Conservation (phyloP, 2,888 invertebrate species). For the Ctena decussata region DNA sequence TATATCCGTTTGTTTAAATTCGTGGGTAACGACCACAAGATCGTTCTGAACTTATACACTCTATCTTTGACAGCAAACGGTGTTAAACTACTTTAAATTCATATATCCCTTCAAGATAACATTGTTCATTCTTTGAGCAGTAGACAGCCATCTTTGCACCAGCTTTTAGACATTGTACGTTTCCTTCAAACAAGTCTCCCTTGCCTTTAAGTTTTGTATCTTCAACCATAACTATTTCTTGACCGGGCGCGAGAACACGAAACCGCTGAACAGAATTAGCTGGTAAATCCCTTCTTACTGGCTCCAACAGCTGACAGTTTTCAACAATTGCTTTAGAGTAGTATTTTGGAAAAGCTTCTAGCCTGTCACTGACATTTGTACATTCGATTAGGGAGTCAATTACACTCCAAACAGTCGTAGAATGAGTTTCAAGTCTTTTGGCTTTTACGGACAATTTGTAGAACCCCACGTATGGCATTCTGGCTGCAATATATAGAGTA, state of each 20-base stretch:
- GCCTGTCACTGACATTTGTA: neutral
- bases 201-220: neutral
- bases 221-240: neutral
- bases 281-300: neutral
- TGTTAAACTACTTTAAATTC: neutral
- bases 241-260: neutral
- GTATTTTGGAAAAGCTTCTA: neutral
- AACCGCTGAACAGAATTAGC: neutral
- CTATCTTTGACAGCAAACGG: too few relatives aligned
- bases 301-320: constrained; percentile 10
- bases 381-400: constrained; percentile 50
- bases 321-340: constrained; percentile 20
- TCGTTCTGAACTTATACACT: too few relatives aligned
- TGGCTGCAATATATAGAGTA: neutral
- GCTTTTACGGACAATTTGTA: neutral
- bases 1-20: too few relatives aligned
- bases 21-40: too few relatives aligned
- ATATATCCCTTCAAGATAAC: neutral
- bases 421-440: constrained; percentile 2
- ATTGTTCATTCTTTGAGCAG: neutral
- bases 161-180: neutral
- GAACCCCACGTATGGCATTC: neutral
- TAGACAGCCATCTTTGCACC: neutral
- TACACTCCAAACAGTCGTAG: constrained; percentile 27
- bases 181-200: neutral